Conservation (phyloP, 92 coral and sea anemone genomes). For the Blastomussa wellsi region DNA sequence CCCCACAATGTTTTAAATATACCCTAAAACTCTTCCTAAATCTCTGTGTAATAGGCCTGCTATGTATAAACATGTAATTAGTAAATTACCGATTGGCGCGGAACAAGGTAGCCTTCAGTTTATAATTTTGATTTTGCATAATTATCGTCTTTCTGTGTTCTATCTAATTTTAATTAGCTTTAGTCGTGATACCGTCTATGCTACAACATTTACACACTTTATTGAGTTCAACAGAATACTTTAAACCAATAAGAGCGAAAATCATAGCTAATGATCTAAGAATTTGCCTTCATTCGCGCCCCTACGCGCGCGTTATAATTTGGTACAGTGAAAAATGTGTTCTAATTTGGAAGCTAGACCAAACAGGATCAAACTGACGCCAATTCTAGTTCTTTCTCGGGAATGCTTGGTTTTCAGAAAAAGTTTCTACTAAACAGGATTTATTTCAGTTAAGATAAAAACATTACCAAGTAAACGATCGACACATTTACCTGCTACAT, state of each 20-base stretch:
- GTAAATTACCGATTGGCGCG: too few species aligned
- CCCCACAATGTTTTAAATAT: not conserved
- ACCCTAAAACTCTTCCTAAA: not conserved
- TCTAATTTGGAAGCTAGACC: not conserved
- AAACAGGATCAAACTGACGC: not conserved
- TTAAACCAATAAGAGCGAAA: not conserved
- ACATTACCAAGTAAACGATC: not conserved
- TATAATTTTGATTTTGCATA: too few species aligned
- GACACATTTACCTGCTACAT: slow-evolving; percentile 17
- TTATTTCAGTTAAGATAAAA: not conserved
- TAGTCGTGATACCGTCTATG: not conserved
- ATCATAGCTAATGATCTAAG: not conserved
- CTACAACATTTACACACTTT: not conserved
- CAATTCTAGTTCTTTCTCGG: not conserved
- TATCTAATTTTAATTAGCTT: too few species aligned
- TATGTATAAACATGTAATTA: too few species aligned
- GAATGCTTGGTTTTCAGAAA: not conserved
- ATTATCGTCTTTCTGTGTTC: too few species aligned
- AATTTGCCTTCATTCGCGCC: not conserved
- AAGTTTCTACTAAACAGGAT: not conserved
- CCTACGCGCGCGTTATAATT: not conserved
- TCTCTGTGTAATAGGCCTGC: too few species aligned
- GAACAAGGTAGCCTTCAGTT: too few species aligned
- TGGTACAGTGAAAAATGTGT: not conserved
- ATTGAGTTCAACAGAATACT: not conserved